A percentile compares a stretch with the other conserved stretches of the same genome.
phyloP scores from a whole-genome alignment of 92 coral and sea anemone genomes.

The Epizoanthus illoricatus region DNA sequence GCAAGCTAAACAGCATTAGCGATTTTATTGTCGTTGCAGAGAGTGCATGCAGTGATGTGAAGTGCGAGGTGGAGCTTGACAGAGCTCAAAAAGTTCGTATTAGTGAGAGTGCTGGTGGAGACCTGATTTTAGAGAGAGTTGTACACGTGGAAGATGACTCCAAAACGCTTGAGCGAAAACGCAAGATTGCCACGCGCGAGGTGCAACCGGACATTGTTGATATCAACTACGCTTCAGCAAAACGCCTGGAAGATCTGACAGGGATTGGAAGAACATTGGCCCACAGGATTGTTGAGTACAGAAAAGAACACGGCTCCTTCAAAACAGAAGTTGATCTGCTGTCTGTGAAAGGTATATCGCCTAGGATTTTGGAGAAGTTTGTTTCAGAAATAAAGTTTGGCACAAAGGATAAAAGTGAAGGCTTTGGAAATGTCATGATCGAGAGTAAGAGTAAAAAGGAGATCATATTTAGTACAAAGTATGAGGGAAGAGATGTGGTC shows the following conservation, averaged over 20 bases:
- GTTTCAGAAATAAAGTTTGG: slow-evolving; percentile 8
- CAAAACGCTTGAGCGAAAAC: too few species aligned
- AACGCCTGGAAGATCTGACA: slow-evolving; percentile 43
- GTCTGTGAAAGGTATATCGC: slow-evolving; percentile 58
- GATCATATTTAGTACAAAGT: slow-evolving; percentile 6
- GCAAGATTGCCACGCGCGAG: too few species aligned
- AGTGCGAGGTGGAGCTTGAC: too few species aligned
- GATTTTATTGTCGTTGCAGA: slow-evolving; percentile 49
- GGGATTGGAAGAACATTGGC: slow-evolving; percentile 68
- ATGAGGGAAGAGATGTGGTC: slow-evolving; percentile 49
- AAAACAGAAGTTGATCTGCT: slow-evolving; percentile 37
- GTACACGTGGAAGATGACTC: too few species aligned
- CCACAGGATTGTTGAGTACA: slow-evolving; percentile 45
- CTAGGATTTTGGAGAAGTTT: slow-evolving; percentile 42
- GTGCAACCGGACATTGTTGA: slow-evolving; percentile 5
- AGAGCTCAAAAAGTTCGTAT: too few species aligned
- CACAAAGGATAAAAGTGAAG: slow-evolving; percentile 1
- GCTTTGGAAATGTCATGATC: too few species aligned
- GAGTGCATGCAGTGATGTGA: not conserved
- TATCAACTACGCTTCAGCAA: slow-evolving; percentile 51
- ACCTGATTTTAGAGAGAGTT: too few species aligned
- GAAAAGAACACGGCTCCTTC: slow-evolving; percentile 65
- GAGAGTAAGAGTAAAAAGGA: not conserved
- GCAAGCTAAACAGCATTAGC: slow-evolving; percentile 33
- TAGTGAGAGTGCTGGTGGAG: too few species aligned